Evolutionary conservation across 2,797 vertebrate genomes (phyloP).

Genomic region (Alcedo quadribrachys): DNA sequence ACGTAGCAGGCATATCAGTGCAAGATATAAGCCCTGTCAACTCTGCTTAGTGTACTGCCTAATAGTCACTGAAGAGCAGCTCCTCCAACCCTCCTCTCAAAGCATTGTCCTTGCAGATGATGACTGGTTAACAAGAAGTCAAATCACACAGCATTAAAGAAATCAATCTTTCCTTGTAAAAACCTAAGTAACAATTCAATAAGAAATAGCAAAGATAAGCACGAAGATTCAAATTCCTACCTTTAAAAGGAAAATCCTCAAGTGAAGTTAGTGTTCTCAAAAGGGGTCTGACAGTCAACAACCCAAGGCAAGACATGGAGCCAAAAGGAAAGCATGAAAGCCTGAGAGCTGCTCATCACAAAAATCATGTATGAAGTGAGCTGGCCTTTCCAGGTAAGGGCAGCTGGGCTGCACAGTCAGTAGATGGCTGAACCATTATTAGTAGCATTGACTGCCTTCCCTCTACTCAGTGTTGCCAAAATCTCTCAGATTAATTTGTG

Average conservation of each 20-base stretch:
- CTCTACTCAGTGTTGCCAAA: constrained; percentile 1
- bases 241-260: constrained; percentile 8
- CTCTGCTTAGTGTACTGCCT: not conserved
- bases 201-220: not conserved
- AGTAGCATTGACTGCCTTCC: not conserved
- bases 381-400: not conserved
- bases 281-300: not conserved
- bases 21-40: not conserved
- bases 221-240: constrained; percentile 34
- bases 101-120: not conserved
- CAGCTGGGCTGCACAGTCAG: constrained; percentile 18
- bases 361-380: not conserved
- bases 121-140: not conserved
- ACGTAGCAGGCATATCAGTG: not conserved
- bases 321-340: not conserved
- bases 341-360: not conserved
- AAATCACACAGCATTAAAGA: not conserved
- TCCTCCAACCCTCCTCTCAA: not conserved
- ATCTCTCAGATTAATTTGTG: not conserved
- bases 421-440: not conserved
- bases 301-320: not conserved
- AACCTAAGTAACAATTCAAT: not conserved
- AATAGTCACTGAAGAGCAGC: not conserved
- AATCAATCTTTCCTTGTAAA: not conserved
- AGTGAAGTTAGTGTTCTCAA: not conserved